These are phyloP conservation scores for Cyphomyrmex costatus DNA, from an alignment of 1,140 invertebrate species.

Conservation along the genomic window DNA sequence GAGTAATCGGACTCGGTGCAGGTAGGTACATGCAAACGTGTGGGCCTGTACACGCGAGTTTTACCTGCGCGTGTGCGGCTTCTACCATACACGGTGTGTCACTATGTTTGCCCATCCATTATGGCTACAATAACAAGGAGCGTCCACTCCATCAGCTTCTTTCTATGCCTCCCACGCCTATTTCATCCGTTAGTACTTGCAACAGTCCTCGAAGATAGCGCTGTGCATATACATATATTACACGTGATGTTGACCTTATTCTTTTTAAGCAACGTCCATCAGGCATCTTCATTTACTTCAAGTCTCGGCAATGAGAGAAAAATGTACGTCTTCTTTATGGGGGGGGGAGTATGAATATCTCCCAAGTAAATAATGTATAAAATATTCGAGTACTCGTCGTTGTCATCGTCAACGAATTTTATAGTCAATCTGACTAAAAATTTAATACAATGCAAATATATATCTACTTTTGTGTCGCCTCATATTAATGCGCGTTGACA, in stretches of 20 bases:
- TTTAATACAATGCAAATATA: no score
- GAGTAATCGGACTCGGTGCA: slow-evolving; percentile 55
- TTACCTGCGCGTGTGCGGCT: slow-evolving; percentile 69
- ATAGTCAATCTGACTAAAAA: no score
- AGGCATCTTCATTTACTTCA: slow-evolving; percentile 46
- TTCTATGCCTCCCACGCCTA: slow-evolving; percentile 64
- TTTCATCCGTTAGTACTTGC: slow-evolving; percentile 55
- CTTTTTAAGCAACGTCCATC: slow-evolving; percentile 57
- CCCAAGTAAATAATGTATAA: not conserved
- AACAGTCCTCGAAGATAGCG: slow-evolving; percentile 68
- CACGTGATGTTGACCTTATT: slow-evolving; percentile 72
- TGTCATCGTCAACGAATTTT: not conserved
- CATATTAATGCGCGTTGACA: not conserved
- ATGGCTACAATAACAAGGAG: slow-evolving; percentile 76
- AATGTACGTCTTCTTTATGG: slow-evolving; percentile 12
- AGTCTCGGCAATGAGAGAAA: slow-evolving; percentile 26
- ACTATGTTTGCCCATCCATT: slow-evolving; percentile 75
- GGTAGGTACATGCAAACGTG: slow-evolving; percentile 46
- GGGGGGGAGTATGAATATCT: not conserved
- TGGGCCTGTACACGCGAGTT: slow-evolving; percentile 6
- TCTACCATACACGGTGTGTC: slow-evolving; percentile 74
- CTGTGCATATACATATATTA: slow-evolving; percentile 57
- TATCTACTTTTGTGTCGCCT: no score
- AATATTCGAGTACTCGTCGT: not conserved
- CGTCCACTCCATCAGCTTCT: slow-evolving; percentile 73